phyloP scores from a whole-genome alignment of 2,888 invertebrate species.

The Autographa gamma region DNA sequence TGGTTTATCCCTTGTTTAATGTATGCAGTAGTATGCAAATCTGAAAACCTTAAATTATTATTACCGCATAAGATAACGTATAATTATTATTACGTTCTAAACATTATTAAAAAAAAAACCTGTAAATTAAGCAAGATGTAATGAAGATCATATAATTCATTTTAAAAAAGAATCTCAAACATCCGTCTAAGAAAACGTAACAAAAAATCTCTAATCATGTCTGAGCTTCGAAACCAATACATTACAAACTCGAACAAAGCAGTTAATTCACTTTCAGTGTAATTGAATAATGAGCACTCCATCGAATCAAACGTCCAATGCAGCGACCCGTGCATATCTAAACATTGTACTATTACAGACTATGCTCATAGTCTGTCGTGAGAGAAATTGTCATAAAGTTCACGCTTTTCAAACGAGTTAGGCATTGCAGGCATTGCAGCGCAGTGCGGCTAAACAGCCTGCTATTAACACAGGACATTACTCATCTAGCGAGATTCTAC shows the following conservation, averaged over 20 bases:
- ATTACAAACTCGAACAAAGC: neutral
- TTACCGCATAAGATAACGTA: too few species aligned
- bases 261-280: neutral
- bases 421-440: neutral
- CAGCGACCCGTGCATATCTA: neutral
- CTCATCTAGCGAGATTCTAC: neutral
- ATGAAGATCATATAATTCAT: too few species aligned
- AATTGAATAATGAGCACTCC: neutral
- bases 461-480: slow-evolving; percentile 3
- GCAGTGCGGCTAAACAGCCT: neutral
- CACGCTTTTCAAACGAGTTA: slow-evolving; percentile 8
- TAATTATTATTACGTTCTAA: too few species aligned
- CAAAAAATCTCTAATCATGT: too few species aligned
- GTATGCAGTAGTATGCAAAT: too few species aligned
- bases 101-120: too few species aligned
- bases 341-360: neutral
- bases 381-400: slow-evolving; percentile 9
- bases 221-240: too few species aligned
- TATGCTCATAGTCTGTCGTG: slow-evolving; percentile 1
- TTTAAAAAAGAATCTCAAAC: too few species aligned
- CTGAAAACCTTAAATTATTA: too few species aligned
- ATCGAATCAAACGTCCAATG: neutral
- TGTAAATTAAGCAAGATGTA: too few species aligned
- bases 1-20: neutral
- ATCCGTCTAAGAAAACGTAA: too few species aligned